Base-by-base conservation (phyloP, 2,888 invertebrate species). In the Heliconius cydno region DNA sequence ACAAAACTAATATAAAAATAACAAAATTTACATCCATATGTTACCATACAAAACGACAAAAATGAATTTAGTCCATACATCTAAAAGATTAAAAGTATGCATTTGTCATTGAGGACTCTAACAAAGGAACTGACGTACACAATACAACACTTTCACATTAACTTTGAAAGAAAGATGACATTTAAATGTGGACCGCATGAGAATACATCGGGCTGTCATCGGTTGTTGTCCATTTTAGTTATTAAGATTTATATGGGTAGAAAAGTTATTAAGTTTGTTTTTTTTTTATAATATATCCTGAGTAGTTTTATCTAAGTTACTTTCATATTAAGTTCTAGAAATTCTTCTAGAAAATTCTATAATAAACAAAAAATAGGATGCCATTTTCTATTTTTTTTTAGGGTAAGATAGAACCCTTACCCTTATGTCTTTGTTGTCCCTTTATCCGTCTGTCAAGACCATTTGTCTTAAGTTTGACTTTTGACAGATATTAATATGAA, bases 131-230 rank as follows among this genome's bases (percentile, higher is more conserved):
- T 90, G 88, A 90, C 87, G 90, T 82, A 79, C 38, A 79, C 81
- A 81, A 77, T 81, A 65, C 78, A 74, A 52, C 68, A 79, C 80
- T 83, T 80, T 83, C 78, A 82, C 80, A 83, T 79, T 78, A 76
- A 80, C 70, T 78, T 81, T 88, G 89, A 89, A 88, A 90, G 88
- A 90, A 88, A 89, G 85, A 90, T 89, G 87, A 87, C 87, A 86
- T 87, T 87, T 87, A 87, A 88, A 86, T 87, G 87, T 86, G 82
- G 84, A 84, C 87, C 92, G 91, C 88, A 90, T 92, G 92, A 92
- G 89, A 87, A 87, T 87, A 86, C 88, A 83, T 90, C 86, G 85
- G 87, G 82, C 87, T 90, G 91, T 92, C 91, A 86, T 85, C 92
- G 84, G 83, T 80, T 84, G 84, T 84, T 86, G 81, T 84, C 84